phyloP scores from a whole-genome alignment of 2,113 vertebrate species.

The Macaca mulatta region DNA sequence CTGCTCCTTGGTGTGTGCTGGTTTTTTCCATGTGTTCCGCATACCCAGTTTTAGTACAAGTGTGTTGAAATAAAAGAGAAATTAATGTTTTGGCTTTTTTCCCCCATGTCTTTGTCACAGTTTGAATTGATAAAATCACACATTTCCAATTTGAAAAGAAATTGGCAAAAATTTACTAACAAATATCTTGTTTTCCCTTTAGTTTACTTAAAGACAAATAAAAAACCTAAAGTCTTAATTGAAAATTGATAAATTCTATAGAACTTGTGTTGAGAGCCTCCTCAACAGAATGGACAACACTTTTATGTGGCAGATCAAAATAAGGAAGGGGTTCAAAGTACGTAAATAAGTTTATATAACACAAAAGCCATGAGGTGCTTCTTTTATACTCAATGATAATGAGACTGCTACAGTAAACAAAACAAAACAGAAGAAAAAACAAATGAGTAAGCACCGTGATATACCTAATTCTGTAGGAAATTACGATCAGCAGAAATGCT shows the following conservation, averaged over 20 bases:
- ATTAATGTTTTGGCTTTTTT: background rate
- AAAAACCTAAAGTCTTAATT: background rate
- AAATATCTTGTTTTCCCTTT: background rate
- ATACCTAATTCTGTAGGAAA: background rate
- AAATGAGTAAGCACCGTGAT: background rate
- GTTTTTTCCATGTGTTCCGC: background rate
- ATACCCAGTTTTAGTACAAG: background rate
- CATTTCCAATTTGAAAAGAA: conserved; percentile 31
- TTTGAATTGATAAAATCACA: background rate
- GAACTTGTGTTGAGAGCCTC: background rate
- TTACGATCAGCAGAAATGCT: conserved; percentile 25
- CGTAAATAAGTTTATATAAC: background rate
- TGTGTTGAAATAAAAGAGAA: conserved; percentile 24
- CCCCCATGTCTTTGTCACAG: background rate
- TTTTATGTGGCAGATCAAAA: background rate
- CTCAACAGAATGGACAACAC: background rate
- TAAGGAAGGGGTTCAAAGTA: background rate
- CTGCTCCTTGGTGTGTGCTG: background rate
- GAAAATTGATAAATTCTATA: background rate
- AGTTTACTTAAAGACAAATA: background rate
- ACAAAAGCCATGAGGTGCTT: background rate
- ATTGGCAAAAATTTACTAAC: background rate
- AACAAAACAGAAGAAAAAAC: background rate
- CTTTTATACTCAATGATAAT: background rate
- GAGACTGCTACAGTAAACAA: background rate